Evolutionary conservation across 2,888 invertebrate species (phyloP).

Genomic region (Chrysolina haemoptera): DNA sequence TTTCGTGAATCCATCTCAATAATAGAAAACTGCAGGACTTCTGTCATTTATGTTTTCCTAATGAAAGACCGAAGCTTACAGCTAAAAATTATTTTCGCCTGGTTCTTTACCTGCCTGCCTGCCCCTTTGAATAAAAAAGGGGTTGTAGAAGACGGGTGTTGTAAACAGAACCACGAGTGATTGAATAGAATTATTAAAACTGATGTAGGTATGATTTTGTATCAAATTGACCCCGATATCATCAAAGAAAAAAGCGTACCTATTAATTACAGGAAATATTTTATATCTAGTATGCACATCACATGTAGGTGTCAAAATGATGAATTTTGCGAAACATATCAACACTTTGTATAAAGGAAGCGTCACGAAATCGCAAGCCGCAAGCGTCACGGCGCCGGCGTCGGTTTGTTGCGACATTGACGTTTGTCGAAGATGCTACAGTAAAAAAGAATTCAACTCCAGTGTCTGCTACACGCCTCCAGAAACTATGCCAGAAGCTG

Average conservation of each 20-base stretch:
- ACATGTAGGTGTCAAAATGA: neutral
- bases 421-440: conserved; percentile 45
- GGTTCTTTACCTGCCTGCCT: neutral
- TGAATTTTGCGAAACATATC: conserved; percentile 13
- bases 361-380: conserved; percentile 36
- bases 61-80: neutral
- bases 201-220: neutral
- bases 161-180: neutral
- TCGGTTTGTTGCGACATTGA: conserved; percentile 51
- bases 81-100: neutral
- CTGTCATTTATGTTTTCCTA: conserved; percentile 11
- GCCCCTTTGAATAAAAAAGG: neutral
- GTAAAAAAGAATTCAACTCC: conserved; percentile 38
- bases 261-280: neutral
- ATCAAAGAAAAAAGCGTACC: neutral
- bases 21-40: neutral
- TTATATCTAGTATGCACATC: neutral
- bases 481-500: conserved; percentile 37
- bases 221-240: neutral
- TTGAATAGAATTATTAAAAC: neutral
- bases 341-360: conserved; percentile 35
- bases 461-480: conserved; percentile 38
- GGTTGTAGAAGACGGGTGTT: neutral
- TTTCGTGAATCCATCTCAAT: neutral
- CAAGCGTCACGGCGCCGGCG: conserved; percentile 46